These are phyloP conservation scores for Drosophila subsilvestris DNA, from an alignment of 2,888 invertebrate species.

Conservation along the genomic window DNA sequence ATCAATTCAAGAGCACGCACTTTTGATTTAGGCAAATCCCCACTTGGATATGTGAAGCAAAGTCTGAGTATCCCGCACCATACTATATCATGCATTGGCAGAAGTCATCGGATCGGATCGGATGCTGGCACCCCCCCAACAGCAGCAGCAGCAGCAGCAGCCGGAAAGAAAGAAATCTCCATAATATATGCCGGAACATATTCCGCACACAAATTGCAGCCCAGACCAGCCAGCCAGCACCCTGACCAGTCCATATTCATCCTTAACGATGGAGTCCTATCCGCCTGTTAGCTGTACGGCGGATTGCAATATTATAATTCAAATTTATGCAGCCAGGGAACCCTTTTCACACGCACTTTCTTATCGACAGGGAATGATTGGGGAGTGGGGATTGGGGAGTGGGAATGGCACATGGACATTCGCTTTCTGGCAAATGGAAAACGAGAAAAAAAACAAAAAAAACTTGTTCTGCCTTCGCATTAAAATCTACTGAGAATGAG, in stretches of 20 bases:
- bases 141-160: slow-evolving; percentile 2
- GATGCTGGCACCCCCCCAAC: slow-evolving; percentile 23
- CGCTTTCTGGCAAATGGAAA: slow-evolving; percentile 48
- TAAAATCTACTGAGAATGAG: not conserved
- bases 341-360: slow-evolving; percentile 78
- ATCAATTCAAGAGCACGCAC: slow-evolving; percentile 80
- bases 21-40: slow-evolving; percentile 78
- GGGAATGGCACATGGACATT: slow-evolving; percentile 40
- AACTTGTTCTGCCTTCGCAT: slow-evolving; percentile 11
- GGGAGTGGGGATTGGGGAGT: slow-evolving; percentile 38
- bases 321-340: slow-evolving; percentile 77
- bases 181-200: slow-evolving; percentile 84
- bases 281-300: slow-evolving; percentile 21
- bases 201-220: slow-evolving; percentile 84
- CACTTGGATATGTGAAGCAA: slow-evolving; percentile 57
- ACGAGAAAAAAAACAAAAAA: slow-evolving; percentile 46
- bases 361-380: slow-evolving; percentile 76
- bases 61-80: slow-evolving; percentile 11
- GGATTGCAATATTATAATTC: slow-evolving; percentile 75
- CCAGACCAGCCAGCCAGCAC: slow-evolving; percentile 54
- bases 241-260: slow-evolving; percentile 17
- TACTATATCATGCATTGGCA: slow-evolving; percentile 76
- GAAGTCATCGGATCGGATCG: slow-evolving; percentile 45
- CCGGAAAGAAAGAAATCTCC: slow-evolving; percentile 77
- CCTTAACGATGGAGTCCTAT: not conserved